Evolutionary conservation across 1,140 invertebrate species (phyloP).

Genomic region (Zaprionus tsacasi): DNA sequence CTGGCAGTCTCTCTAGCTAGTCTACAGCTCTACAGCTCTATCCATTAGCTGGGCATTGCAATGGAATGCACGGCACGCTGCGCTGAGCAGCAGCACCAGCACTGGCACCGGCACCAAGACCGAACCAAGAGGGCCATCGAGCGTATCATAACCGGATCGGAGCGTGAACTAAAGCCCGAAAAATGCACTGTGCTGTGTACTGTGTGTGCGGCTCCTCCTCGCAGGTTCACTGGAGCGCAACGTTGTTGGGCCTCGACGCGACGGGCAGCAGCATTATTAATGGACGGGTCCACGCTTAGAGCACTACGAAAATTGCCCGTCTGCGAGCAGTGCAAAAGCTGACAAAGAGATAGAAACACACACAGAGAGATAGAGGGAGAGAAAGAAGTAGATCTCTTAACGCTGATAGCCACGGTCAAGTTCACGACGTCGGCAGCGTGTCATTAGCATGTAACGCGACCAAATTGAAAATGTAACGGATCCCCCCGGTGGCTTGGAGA

Average conservation of each 20-base stretch:
- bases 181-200: conserved; percentile 52
- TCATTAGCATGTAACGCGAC: conserved; percentile 83
- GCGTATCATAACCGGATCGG: conserved; percentile 81
- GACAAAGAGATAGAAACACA: conserved; percentile 2
- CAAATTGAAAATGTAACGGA: conserved; percentile 82
- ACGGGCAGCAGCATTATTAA: conserved; percentile 65
- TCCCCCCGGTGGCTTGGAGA: conserved; percentile 17
- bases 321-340: conserved; percentile 42
- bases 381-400: conserved; percentile 52
- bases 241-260: conserved; percentile 17
- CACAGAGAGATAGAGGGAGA: not conserved
- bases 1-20: conserved; percentile 6
- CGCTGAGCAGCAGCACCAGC: conserved; percentile 49
- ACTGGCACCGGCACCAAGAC: not conserved
- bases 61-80: conserved; percentile 76
- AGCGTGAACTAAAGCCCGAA: conserved; percentile 72
- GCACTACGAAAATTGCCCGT: conserved; percentile 52
- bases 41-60: conserved; percentile 62
- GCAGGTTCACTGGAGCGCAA: conserved; percentile 66
- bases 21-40: conserved; percentile 61
- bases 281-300: conserved; percentile 73
- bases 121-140: conserved; percentile 49
- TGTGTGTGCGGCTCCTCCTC: conserved; percentile 14
- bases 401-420: conserved; percentile 83
- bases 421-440: conserved; percentile 73